phyloP scores from a whole-genome alignment of 2,888 invertebrate genomes.

The Notodonta ziczac region DNA sequence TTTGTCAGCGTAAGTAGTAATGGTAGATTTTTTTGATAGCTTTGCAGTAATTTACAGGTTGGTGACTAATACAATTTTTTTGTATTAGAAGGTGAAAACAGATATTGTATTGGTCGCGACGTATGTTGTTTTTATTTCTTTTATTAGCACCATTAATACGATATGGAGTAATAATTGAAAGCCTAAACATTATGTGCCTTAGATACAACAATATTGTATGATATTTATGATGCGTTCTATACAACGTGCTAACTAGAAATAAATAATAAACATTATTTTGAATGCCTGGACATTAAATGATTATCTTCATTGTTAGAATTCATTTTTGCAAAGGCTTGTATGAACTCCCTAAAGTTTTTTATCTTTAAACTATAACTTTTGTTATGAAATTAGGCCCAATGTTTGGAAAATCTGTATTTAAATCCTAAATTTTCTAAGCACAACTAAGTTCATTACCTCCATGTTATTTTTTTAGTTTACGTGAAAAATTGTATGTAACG shows the following conservation, averaged over 20 bases:
- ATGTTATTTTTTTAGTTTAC: slow-evolving; percentile 24
- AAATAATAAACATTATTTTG: slow-evolving; percentile 78
- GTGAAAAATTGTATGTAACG: slow-evolving; percentile 37
- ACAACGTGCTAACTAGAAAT: slow-evolving; percentile 84
- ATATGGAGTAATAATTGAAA: slow-evolving; percentile 82
- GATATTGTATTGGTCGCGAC: slow-evolving; percentile 56
- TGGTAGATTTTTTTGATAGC: slow-evolving; percentile 71
- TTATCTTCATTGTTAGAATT: slow-evolving; percentile 71
- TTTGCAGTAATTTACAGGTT: slow-evolving; percentile 61
- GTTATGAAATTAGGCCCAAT: slow-evolving; percentile 37
- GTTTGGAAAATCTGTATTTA: slow-evolving; percentile 22
- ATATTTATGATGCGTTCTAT: slow-evolving; percentile 84
- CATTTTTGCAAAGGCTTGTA: slow-evolving; percentile 74
- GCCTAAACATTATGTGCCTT: slow-evolving; percentile 86
- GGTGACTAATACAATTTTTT: slow-evolving; percentile 54
- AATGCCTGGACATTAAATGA: slow-evolving; percentile 71
- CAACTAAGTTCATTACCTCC: slow-evolving; percentile 13
- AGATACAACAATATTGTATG: slow-evolving; percentile 85
- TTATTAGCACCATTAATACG: slow-evolving; percentile 80
- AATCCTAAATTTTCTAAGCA: slow-evolving; percentile 22
- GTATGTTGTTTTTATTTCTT: slow-evolving; percentile 51
- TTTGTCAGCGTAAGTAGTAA: slow-evolving; percentile 67
- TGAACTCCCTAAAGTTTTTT: slow-evolving; percentile 53
- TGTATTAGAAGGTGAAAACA: slow-evolving; percentile 14
- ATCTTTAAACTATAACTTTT: slow-evolving; percentile 31